A percentile compares a stretch with the other conserved stretches of the same genome.
Conservation (phyloP, 2,888 invertebrate species). For the Galeopsomyia nigrocyanea region DNA sequence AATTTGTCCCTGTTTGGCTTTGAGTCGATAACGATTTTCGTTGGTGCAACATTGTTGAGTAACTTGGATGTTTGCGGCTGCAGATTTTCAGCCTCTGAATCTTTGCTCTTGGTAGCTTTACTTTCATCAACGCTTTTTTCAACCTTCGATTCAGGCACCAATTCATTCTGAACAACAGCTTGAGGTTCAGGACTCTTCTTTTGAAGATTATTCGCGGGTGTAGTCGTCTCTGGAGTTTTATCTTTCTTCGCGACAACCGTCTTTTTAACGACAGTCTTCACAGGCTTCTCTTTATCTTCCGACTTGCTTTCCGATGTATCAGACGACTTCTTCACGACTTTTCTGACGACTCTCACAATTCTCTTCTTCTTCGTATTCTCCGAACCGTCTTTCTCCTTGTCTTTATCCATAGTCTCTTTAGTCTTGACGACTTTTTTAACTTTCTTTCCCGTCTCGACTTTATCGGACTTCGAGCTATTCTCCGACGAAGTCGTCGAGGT, state of each 20-base stretch:
- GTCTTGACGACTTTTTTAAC: slow-evolving; percentile 52
- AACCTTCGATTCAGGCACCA: neutral
- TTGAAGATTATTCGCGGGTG: neutral
- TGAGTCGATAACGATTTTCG: slow-evolving; percentile 4
- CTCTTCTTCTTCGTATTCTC: slow-evolving; percentile 60
- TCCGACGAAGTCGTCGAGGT: slow-evolving; percentile 49
- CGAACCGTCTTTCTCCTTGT: slow-evolving; percentile 53
- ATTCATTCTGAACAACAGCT: neutral
- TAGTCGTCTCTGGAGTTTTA: slow-evolving; percentile 5
- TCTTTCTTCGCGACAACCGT: slow-evolving; percentile 5
- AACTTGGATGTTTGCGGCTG: slow-evolving; percentile 6
- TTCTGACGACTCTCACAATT: slow-evolving; percentile 60
- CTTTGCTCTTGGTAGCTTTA: neutral
- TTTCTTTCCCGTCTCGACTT: slow-evolving; percentile 54
- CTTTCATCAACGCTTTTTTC: neutral
- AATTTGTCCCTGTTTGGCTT: slow-evolving; percentile 57
- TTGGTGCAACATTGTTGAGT: neutral
- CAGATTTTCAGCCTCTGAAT: neutral
- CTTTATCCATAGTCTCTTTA: slow-evolving; percentile 49
- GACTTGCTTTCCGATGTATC: slow-evolving; percentile 57
- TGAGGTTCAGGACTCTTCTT: slow-evolving; percentile 14
- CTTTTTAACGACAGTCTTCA: slow-evolving; percentile 49
- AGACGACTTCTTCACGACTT: slow-evolving; percentile 59
- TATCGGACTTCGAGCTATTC: slow-evolving; percentile 51
- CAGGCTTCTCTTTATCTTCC: slow-evolving; percentile 53